Evolutionary conservation across 1,140 invertebrate genomes (phyloP), one percentile per base, ranked within the genome.

Genomic region (Zelostemma sp.): DNA sequence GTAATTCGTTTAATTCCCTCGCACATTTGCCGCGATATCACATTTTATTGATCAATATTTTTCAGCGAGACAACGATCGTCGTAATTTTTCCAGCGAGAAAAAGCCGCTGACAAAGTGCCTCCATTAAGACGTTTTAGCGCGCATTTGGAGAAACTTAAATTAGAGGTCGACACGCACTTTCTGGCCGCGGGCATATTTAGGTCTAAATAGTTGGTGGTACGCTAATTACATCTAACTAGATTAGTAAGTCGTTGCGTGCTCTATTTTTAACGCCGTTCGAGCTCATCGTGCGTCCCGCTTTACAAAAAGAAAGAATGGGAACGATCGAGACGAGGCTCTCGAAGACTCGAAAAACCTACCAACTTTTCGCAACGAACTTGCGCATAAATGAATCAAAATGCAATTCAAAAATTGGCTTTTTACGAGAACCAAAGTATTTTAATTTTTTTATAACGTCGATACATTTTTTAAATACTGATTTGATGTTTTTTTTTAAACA

Each of bases 161-260:
- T 54, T 31, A 43, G 43, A n/a, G 16, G 43, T 11, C 43, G 64
- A 73, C 70, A 60, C 63, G 64, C 64, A 71, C 64, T 71, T 68
- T 68, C 68, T 71, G 68, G 59, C 79, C 59, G 72, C 68, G 63
- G 68, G 62, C 77, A 77, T 80, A 81, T 84, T 77, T 80, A 82
- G 80, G 82, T 83, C 82, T 85, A 84, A 85, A 85, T 84, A 83
- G 81, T 83, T 75, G 75, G 78, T 75, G 80, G 79, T 79, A 77
- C 82, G 83, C 82, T 85, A 85, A 85, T 78, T 83, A 82, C 77
- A 78, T 78, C 82, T 85, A 85, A 85, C 80, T 78, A 84, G 82
- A 84, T 85, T 85, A 85, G 83, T 85, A 76, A 82, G 81, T 83
- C 75, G 83, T 83, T 85, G 82, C 80, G 76, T 80, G 83, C 80